Evolutionary conservation across 1,140 invertebrate genomes (phyloP), one percentile per base, ranked within the genome.

Genomic region (Aricia agestis): DNA sequence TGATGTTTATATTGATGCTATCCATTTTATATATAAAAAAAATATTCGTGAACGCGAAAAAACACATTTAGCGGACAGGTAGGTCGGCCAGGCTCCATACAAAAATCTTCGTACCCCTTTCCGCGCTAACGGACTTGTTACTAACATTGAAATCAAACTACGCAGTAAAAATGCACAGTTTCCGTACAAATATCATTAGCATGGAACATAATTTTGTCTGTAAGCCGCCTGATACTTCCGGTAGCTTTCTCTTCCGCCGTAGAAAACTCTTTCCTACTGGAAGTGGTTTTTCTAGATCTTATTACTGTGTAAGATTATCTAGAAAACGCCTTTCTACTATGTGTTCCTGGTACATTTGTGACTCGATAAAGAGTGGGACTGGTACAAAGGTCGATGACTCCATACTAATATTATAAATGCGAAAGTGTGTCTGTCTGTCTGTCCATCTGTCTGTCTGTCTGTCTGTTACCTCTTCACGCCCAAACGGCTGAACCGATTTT

Each of bases 231-330:
- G 25, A 32, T 59, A 41, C 25, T 74, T 72, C 73, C 73, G 73
- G 70, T 63, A 42, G 68, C 73, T 74, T 72, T 74, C 73, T 72
- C 73, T 74, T 74, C 73, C 73, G 73, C 65, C 57, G 57, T 74
- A 70, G 67, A 74, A 71, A 74, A 74, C 73, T 70, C 72, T 74
- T 74, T 74, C 73, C 70, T 74, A 31, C 52, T 69, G 36, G 32
- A 36, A 69, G 68, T 61, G 18, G 68, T 59, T 69, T 69, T 69
- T 69, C 68, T 61, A 69, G 57, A 69, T 69, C 68, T 41, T 63
- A 69, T 69, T 41, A 69, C 58, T n/a, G n/a, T 18, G 58, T 59
- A 36, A 58, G 58, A 69, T 63, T 69, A 69, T 19, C 5, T 19
- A 19, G 18, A 61, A 61, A 19, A 61, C 59, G 17, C 17, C 17